Evolutionary conservation across 2,888 invertebrate genomes (phyloP).

Genomic region (Drosophila kambysellisi): DNA sequence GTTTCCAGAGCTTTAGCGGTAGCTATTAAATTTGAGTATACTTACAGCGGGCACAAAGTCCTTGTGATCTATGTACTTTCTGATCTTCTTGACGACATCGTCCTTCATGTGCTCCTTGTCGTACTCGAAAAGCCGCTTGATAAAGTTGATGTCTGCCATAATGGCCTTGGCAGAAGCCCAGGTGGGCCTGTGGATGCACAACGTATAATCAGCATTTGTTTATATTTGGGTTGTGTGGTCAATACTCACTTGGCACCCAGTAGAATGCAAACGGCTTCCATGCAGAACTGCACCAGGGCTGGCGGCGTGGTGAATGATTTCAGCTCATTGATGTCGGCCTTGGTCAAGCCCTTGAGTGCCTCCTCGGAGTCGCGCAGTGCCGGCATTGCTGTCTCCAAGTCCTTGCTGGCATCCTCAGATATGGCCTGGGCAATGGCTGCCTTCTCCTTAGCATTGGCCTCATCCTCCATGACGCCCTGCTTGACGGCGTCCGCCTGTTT

Average conservation of each 20-base stretch:
- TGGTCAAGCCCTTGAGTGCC: conserved; percentile 93
- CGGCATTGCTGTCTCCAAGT: conserved; percentile 94
- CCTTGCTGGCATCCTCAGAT: conserved; percentile 95
- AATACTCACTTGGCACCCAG: conserved; percentile 91
- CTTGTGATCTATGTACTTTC: conserved; percentile 92
- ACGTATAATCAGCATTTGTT: too few relatives aligned
- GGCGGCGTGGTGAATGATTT: conserved; percentile 96
- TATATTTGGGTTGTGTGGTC: neutral
- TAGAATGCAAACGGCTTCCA: conserved; percentile 96
- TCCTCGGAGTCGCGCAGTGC: conserved; percentile 93
- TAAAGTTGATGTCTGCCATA: conserved; percentile 93
- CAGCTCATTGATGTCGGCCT: conserved; percentile 95
- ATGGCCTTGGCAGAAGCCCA: conserved; percentile 94
- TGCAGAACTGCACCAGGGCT: conserved; percentile 93
- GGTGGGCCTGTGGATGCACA: conserved; percentile 88
- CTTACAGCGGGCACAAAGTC: conserved; percentile 92
- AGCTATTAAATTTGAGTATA: neutral
- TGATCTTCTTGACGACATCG: conserved; percentile 90
- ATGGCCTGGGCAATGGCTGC: conserved; percentile 93
- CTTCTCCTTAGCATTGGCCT: conserved; percentile 93
- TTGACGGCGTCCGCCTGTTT: conserved; percentile 93
- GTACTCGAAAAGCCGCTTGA: conserved; percentile 92
- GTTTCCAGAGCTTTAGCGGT: neutral
- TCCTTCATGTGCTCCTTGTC: conserved; percentile 95
- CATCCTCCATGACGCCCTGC: conserved; percentile 92